Percentiles rank a stretch among this genome's conserved stretches.
phyloP scores from a whole-genome alignment of 2,113 vertebrate species.

The Bolborhynchus lineola region DNA sequence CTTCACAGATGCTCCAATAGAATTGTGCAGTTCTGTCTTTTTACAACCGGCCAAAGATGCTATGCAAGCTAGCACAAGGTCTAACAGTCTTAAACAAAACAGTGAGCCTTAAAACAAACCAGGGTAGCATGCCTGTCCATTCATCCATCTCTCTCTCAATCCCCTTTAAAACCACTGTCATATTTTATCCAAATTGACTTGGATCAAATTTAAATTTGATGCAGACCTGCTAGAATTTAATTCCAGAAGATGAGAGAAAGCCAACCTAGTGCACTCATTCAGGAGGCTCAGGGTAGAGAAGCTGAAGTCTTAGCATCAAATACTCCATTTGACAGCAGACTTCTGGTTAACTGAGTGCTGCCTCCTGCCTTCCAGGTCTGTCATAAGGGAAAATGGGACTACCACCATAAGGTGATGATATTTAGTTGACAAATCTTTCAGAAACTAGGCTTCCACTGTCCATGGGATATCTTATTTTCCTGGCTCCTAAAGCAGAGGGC shows the following conservation, averaged over 20 bases:
- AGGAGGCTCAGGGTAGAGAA: neutral
- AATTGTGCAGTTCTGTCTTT: neutral
- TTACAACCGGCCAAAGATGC: neutral
- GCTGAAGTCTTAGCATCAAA: neutral
- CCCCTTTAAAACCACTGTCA: neutral
- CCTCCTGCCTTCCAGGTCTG: neutral
- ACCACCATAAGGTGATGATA: neutral
- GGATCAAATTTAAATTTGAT: neutral
- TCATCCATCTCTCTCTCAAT: neutral
- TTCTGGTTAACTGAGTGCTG: neutral
- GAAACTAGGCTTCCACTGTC: neutral
- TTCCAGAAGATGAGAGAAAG: neutral
- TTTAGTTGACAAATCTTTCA: neutral
- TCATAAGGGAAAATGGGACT: neutral
- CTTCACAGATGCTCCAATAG: neutral
- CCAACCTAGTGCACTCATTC: neutral
- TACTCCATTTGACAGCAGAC: neutral
- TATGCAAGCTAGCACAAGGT: accelerated
- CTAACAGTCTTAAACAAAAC: neutral
- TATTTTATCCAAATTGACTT: neutral
- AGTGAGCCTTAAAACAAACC: neutral
- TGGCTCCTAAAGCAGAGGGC: neutral
- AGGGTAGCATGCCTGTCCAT: neutral
- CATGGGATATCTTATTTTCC: neutral
- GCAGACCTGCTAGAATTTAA: neutral